These are phyloP conservation scores for Dipodomys stephensi DNA, from an alignment of 2,113 vertebrate genomes.

Conservation along the genomic window DNA sequence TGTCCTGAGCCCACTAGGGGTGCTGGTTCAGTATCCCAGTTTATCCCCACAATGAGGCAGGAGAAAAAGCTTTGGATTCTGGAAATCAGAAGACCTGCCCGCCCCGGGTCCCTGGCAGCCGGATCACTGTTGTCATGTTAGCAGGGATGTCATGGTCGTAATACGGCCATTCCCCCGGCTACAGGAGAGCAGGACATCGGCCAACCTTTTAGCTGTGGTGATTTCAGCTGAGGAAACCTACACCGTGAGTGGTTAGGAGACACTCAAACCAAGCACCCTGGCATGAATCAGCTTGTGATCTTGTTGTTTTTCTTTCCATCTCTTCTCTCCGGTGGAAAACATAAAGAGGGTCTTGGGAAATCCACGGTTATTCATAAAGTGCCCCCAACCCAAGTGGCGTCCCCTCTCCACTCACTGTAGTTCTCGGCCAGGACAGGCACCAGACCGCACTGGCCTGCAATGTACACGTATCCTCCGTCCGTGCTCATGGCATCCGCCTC, in stretches of 20 bases:
- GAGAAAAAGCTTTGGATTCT: neutral
- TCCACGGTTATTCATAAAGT: no score
- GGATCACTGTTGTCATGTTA: neutral
- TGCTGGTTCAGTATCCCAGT: neutral
- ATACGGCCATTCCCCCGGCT: neutral
- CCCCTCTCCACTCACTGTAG: constrained; percentile 62
- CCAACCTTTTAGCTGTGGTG: neutral
- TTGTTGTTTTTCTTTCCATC: no score
- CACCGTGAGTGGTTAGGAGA: neutral
- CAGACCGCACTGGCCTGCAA: constrained; percentile 92
- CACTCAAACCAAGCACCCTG: neutral
- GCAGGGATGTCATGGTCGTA: neutral
- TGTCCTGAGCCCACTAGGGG: neutral
- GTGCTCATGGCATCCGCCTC: constrained; percentile 93
- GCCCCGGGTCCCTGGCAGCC: neutral
- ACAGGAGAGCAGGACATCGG: neutral
- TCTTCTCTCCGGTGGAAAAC: no score
- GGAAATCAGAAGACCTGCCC: neutral
- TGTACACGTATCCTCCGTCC: constrained; percentile 93
- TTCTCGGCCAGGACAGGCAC: constrained; percentile 77
- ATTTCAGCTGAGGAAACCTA: neutral
- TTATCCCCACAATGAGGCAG: neutral
- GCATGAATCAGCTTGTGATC: no score
- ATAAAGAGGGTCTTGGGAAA: no score
- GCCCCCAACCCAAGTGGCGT: neutral